Percentiles rank a stretch among this genome's conserved stretches.
Conservation (phyloP, 1,140 invertebrate species). For the Phocides pigmalion region DNA sequence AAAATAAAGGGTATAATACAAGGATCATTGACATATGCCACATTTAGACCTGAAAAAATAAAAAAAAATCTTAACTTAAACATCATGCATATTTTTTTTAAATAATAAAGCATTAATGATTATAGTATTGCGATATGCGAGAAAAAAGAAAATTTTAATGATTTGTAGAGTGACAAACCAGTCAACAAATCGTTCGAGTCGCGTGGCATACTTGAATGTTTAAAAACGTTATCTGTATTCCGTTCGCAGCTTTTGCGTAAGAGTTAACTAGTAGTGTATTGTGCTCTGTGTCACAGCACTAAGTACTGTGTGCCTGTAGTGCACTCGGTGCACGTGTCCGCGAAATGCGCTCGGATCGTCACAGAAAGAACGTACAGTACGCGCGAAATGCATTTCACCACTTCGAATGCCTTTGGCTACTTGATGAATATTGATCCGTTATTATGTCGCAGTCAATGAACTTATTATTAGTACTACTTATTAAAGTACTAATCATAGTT, state of each 20-base stretch:
- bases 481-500: no score
- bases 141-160: not conserved
- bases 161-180: not conserved
- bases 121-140: not conserved
- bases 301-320: slow-evolving; percentile 18
- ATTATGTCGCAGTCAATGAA: slow-evolving; percentile 24
- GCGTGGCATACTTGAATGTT: slow-evolving; percentile 21
- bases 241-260: slow-evolving; percentile 36
- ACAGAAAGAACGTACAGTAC: slow-evolving; percentile 18
- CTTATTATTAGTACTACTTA: slow-evolving; percentile 6
- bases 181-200: no score
- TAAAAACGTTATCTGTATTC: slow-evolving; percentile 22
- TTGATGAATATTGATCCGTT: slow-evolving; percentile 34
- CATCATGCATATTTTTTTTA: no score
- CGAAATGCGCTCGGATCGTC: slow-evolving; percentile 18
- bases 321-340: slow-evolving; percentile 45
- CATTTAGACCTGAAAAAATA: no score
- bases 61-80: no score
- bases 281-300: slow-evolving; percentile 1
- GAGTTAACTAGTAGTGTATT: slow-evolving; percentile 5
- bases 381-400: slow-evolving; percentile 33
- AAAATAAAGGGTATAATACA: no score
- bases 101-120: not conserved
- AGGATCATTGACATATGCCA: no score
- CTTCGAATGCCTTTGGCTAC: slow-evolving; percentile 16